A percentile compares a stretch with the other conserved stretches of the same genome.
These are phyloP conservation scores for Temnothorax nylanderi DNA, from an alignment of 1,140 invertebrate species.

Conservation along the genomic window DNA sequence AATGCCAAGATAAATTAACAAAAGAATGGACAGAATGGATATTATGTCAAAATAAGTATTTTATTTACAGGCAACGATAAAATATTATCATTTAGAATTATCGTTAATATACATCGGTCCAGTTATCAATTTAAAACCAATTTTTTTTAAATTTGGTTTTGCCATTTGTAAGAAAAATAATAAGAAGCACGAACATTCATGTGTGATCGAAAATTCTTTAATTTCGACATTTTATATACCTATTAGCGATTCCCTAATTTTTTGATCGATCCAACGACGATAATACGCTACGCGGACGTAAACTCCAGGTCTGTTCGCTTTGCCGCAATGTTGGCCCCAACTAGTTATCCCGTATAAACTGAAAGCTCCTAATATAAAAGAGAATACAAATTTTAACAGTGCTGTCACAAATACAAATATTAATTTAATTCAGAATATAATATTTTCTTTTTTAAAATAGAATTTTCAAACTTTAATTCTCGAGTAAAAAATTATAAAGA, in stretches of 20 bases:
- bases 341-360: conserved; percentile 89
- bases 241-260: conserved; percentile 83
- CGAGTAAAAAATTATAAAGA: neutral
- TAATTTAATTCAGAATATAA: neutral
- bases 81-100: neutral
- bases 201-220: neutral
- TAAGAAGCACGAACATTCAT: neutral
- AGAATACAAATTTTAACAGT: neutral
- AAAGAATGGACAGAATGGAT: neutral
- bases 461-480: neutral
- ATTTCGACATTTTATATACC: conserved; percentile 72
- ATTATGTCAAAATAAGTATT: neutral
- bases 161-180: neutral
- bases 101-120: neutral
- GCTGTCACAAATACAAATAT: neutral
- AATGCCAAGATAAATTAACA: neutral
- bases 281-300: conserved; percentile 89
- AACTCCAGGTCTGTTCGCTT: conserved; percentile 89
- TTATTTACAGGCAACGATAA: neutral
- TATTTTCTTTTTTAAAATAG: neutral
- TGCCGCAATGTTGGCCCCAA: conserved; percentile 90
- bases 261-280: conserved; percentile 88
- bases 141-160: neutral
- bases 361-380: conserved; percentile 83
- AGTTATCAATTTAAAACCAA: neutral